Evolutionary conservation across 2,797 vertebrate genomes (phyloP), one percentile per base, ranked within the genome.

Genomic region (Naso thynnoides): DNA sequence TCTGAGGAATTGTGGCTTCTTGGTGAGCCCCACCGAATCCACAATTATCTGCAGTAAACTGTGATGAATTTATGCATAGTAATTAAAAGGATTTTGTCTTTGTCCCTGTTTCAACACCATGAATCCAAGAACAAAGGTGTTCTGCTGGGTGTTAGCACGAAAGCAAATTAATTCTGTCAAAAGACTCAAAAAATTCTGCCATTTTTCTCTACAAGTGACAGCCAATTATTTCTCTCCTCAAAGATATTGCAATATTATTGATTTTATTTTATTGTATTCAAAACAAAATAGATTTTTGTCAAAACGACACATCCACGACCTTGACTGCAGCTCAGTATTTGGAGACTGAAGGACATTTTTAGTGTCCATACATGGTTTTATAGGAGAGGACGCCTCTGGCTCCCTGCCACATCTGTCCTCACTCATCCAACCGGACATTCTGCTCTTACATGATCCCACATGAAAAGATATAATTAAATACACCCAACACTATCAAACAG

Each of bases 401-500:
- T 60, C 41, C 31, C 33, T 6, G 82, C 85, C 86, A 86, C 65
- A 56, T 70, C 70, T 23, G 42, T 29, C 18, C 31, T 61, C 72
- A 7, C 29, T n/a, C 38, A 4, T 86, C 82, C 87, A 87, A 79
- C 79, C 73, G 73, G 83, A 84, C 82, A 52, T 59, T 65, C 53
- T 80, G 70, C 79, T 71, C 74, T 66, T 73, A 88, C 87, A 87
- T 57, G 83, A 76, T 85, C 84, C 88, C 83, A 61, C 55, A 79
- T 65, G 82, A 90, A 58, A 50, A 62, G 66, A 75, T 65, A 83
- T 77, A 86, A 91, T 89, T 88, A 78, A 76, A 88, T 78, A 76
- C 65, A 71, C 24, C 58, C 42, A 23, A 58, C 78, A 76, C 45
- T 68, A 77, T 78, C 56, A 77, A 71, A 70, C 76, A 75, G 42